phyloP scores from a whole-genome alignment of 2,113 vertebrate genomes.

The Ariopsis seemanni region DNA sequence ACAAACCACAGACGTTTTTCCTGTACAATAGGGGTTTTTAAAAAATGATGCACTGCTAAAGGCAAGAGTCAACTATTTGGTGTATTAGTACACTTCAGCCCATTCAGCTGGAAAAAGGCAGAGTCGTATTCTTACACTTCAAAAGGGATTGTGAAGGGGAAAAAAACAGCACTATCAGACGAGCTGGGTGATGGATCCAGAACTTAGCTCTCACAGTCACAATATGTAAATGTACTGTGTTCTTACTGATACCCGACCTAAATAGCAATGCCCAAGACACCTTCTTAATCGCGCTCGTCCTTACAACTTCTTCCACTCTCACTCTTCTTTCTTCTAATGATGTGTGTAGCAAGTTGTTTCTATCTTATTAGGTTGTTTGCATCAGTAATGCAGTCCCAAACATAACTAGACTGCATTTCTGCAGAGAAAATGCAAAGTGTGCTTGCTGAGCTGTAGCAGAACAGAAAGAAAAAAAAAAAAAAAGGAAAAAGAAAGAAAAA shows the following conservation, averaged over 20 bases:
- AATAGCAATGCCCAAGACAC: constrained; percentile 68
- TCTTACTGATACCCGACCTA: constrained; percentile 67
- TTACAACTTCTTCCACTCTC: constrained; percentile 14
- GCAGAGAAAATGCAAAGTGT: too few relatives aligned
- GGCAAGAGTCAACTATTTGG: not conserved
- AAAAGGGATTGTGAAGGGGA: constrained; percentile 45
- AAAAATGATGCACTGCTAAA: not conserved
- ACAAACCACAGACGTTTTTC: not conserved
- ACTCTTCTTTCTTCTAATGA: constrained; percentile 8
- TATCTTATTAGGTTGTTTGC: constrained; percentile 10
- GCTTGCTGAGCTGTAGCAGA: too few relatives aligned
- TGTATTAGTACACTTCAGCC: not conserved
- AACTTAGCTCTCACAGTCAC: constrained; percentile 31
- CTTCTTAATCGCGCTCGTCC: constrained; percentile 29
- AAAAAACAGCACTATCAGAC: constrained; percentile 57
- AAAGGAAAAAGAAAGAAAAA: too few relatives aligned
- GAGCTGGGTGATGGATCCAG: constrained; percentile 50
- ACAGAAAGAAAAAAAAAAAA: too few relatives aligned
- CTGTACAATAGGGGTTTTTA: not conserved
- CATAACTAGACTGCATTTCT: not conserved
- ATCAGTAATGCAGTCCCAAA: constrained; percentile 9
- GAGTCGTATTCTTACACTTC: constrained; percentile 46
- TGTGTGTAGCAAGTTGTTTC: constrained; percentile 12
- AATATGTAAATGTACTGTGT: constrained; percentile 45
- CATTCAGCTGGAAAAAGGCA: not conserved